Conservation (phyloP, 2,113 vertebrate genomes). For the Elgaria multicarinata region DNA sequence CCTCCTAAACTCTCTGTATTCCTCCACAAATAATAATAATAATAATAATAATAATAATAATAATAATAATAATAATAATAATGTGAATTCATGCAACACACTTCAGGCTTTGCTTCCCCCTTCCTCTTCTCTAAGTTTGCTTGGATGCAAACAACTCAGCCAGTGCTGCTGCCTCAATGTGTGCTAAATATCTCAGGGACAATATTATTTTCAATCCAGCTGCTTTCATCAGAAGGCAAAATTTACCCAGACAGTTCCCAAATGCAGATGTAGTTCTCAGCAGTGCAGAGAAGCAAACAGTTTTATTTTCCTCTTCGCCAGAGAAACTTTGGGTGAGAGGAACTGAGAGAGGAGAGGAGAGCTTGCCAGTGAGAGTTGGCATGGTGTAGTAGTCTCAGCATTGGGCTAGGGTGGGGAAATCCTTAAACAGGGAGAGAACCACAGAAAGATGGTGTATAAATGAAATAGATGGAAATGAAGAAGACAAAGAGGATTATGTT, state of each 20-base stretch:
- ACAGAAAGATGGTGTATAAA: too few species aligned
- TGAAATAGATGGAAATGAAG: too few species aligned
- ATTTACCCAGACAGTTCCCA: not conserved
- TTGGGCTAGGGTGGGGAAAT: not conserved
- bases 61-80: too few species aligned
- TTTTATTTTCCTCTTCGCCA: not conserved
- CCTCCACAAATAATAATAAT: too few species aligned
- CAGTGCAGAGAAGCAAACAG: not conserved
- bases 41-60: too few species aligned
- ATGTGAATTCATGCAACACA: too few species aligned
- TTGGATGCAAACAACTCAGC: not conserved
- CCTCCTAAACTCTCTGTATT: too few species aligned
- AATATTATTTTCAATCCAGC: not conserved
- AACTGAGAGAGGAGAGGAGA: not conserved
- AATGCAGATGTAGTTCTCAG: not conserved
- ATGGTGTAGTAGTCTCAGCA: not conserved
- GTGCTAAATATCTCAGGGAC: not conserved
- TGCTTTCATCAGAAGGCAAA: not conserved
- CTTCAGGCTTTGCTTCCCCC: not conserved
- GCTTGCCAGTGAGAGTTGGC: not conserved
- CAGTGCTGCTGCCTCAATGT: not conserved
- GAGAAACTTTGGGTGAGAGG: not conserved
- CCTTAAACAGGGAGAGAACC: too few species aligned
- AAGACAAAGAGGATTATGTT: too few species aligned
- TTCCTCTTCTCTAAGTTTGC: not conserved